These are phyloP conservation scores for Vanessa tameamea DNA, from an alignment of 1,140 invertebrate genomes.

Conservation along the genomic window DNA sequence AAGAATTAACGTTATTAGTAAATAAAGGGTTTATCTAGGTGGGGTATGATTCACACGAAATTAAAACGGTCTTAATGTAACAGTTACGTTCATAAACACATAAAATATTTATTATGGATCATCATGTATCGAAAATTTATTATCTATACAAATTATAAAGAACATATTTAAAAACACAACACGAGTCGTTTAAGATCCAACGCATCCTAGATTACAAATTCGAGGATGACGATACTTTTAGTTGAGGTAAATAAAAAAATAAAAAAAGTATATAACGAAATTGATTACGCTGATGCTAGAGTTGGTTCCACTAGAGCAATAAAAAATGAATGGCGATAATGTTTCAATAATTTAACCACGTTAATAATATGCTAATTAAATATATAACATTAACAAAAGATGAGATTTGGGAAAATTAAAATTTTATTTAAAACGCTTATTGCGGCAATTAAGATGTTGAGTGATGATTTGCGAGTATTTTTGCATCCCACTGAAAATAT, in stretches of 20 bases:
- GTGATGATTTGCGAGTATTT: background rate
- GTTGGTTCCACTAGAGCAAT: too few species aligned
- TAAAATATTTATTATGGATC: background rate
- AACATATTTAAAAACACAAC: background rate
- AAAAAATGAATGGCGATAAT: background rate
- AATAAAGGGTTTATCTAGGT: too few species aligned
- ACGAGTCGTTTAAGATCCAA: background rate
- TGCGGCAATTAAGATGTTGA: slow-evolving; percentile 7
- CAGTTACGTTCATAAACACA: too few species aligned
- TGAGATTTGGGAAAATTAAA: slow-evolving; percentile 10
- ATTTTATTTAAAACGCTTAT: background rate
- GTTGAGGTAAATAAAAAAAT: background rate
- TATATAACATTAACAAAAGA: background rate
- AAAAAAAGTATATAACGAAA: background rate
- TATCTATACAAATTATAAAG: background rate
- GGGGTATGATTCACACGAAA: too few species aligned
- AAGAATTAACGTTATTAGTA: too few species aligned
- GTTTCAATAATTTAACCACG: background rate
- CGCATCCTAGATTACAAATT: background rate
- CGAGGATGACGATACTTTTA: too few species aligned
- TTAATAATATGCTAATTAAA: background rate
- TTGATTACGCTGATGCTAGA: background rate
- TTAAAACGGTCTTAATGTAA: too few species aligned
- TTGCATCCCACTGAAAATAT: background rate
- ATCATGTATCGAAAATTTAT: background rate